A percentile compares a stretch with the other conserved stretches of the same genome.
These are phyloP conservation scores for Anoncus sp. DNA, from an alignment of 2,888 invertebrate genomes.

Conservation along the genomic window DNA sequence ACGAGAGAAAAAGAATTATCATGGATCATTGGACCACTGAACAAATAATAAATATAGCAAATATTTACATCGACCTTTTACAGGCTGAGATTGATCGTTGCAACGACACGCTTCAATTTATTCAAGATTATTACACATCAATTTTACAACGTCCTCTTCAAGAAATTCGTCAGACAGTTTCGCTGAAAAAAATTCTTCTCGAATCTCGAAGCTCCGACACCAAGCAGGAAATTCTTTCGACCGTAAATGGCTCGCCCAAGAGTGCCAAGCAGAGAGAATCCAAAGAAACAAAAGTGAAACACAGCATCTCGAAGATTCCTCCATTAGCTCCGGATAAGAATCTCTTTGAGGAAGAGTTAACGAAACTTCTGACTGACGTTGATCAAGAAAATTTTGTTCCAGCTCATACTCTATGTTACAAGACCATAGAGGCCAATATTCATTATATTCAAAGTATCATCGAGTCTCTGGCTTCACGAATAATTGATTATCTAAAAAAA, in stretches of 20 bases:
- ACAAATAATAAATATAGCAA: slow-evolving; percentile 85
- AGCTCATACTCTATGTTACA: slow-evolving; percentile 49
- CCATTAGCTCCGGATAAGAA: slow-evolving; percentile 46
- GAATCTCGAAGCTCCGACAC: slow-evolving; percentile 13
- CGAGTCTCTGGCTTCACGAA: slow-evolving; percentile 57
- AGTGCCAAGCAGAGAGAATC: slow-evolving; percentile 27
- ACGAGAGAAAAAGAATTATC: slow-evolving; percentile 84
- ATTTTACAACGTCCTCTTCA: slow-evolving; percentile 71
- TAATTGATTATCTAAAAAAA: slow-evolving; percentile 50
- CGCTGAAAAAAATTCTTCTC: slow-evolving; percentile 50
- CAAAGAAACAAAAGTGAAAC: slow-evolving; percentile 14
- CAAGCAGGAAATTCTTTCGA: slow-evolving; percentile 15
- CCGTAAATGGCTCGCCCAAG: background rate
- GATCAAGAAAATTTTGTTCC: slow-evolving; percentile 32
- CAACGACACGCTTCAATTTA: slow-evolving; percentile 81
- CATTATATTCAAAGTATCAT: slow-evolving; percentile 55
- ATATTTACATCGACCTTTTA: slow-evolving; percentile 85
- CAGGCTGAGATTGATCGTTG: slow-evolving; percentile 87
- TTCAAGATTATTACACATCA: slow-evolving; percentile 83
- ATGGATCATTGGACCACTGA: slow-evolving; percentile 85
- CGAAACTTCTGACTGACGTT: slow-evolving; percentile 38
- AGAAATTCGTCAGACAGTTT: slow-evolving; percentile 41
- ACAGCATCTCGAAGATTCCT: slow-evolving; percentile 25
- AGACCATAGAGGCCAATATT: slow-evolving; percentile 64
- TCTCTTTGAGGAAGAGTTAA: slow-evolving; percentile 61